phyloP scores from a whole-genome alignment of 53 echinoderm and acorn worm species.

The Glandiceps talaboti region DNA sequence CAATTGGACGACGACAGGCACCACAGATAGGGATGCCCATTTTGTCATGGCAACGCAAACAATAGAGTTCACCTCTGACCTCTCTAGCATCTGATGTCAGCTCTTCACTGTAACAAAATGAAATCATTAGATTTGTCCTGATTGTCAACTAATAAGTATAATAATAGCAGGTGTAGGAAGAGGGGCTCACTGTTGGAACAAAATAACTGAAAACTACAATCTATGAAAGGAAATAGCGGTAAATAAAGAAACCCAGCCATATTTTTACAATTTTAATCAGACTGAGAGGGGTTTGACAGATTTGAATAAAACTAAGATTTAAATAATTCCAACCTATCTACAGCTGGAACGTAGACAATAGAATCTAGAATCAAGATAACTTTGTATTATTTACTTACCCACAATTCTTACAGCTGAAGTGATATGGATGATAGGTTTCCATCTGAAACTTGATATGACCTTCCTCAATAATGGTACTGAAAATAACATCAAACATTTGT shows the following conservation, averaged over 20 bases:
- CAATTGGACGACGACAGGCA: conserved; percentile 97
- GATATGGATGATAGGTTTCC: conserved; percentile 96
- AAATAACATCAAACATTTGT: no score
- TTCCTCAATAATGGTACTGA: conserved; percentile 79
- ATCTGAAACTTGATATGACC: conserved; percentile 90
- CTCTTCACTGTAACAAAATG: conserved; percentile 59
- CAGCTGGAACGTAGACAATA: not conserved
- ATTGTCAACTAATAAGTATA: no score
- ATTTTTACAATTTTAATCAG: no score
- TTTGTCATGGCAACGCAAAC: conserved; percentile 97
- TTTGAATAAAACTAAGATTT: no score
- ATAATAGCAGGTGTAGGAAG: not conserved
- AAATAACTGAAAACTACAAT: not conserved
- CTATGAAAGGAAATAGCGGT: no score
- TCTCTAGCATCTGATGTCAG: conserved; percentile 78
- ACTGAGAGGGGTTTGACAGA: no score
- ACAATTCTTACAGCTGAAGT: conserved; percentile 94
- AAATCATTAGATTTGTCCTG: no score
- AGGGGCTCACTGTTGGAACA: not conserved
- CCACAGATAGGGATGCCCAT: conserved; percentile 96
- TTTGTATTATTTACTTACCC: conserved; percentile 51
- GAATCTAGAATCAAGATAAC: not conserved
- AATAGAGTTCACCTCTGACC: conserved; percentile 89
- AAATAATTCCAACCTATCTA: no score
- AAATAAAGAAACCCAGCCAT: no score